Base-by-base conservation (phyloP, 2,113 vertebrate species). In the Callaeas wilsoni region DNA sequence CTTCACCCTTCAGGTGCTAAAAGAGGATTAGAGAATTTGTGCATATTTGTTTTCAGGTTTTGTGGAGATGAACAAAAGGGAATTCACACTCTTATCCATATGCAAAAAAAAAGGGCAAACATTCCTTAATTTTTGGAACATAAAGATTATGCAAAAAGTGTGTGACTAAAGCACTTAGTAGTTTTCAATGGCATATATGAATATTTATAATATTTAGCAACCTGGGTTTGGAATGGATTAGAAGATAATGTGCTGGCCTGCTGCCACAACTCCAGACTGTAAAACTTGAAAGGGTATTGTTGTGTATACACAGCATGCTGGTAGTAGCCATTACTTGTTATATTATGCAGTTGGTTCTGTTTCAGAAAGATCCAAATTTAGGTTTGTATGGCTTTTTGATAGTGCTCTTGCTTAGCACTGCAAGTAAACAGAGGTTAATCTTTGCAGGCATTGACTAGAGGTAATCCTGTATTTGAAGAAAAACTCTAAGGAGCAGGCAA, bases 121-220 rank as follows among this genome's bases (percentile, higher is more conserved):
- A 77, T 97, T 96, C 87, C 97, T 97, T 97, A 93, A 94, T 97
- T 97, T 97, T 97, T 95, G 89, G 81, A 97, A 97, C 94, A 97
- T 98, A 97, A 97, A 97, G 97, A 95, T 97, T 97, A 97, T 98
- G 98, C 97, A 97, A 93, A 97, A 97, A 97, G 92, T 97, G 93
- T 96, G 89, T 96, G 96, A 97, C 97, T 98, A 97, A 98, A 97
- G 95, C 92, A 95, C 93, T 93, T 96, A 87, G 73, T 97, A 94
- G 90, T 96, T 97, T 97, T 98, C 97, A 97, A 67, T 97, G 96
- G 96, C 91, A 87, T 89, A 41, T 93, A 97, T 98, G 97, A 98
- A 98, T 98, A 98, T 98, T 98, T 98, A 98, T 98, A 97, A 95
- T 95, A 97, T 96, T 96, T 93, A 91, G 94, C 96, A 98, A 96